Percentiles rank a stretch among this genome's conserved stretches.
These are phyloP conservation scores for Caenorhabditis macrosperma DNA, from an alignment of 2,888 invertebrate genomes.

Conservation along the genomic window DNA sequence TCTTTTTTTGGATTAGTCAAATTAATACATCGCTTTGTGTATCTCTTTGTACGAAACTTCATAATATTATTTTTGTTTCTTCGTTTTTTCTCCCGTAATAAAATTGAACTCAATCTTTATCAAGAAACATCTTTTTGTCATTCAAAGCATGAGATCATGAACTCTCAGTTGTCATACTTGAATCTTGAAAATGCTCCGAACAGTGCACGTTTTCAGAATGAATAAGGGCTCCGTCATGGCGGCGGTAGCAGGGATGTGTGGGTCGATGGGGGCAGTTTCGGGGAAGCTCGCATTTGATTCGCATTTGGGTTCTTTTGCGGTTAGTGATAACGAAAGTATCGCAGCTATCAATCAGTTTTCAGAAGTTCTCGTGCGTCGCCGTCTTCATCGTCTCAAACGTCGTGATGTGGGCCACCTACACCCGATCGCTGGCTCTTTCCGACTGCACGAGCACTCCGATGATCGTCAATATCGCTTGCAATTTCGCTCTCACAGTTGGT, in stretches of 20 bases:
- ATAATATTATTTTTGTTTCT: neutral
- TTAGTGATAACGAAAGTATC: neutral
- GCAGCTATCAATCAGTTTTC: no score
- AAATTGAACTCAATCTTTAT: neutral
- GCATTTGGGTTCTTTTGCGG: conserved; percentile 4
- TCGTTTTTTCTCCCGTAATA: neutral
- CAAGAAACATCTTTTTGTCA: neutral
- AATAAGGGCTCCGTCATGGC: conserved; percentile 21
- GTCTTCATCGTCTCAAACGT: conserved; percentile 50
- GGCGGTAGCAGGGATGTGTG: conserved; percentile 53
- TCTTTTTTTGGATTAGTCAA: conserved; percentile 4
- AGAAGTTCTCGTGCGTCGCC: conserved; percentile 26
- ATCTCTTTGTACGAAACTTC: neutral
- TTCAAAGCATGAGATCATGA: neutral
- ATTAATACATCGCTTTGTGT: neutral
- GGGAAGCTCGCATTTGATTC: conserved; percentile 54
- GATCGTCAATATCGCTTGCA: conserved; percentile 57
- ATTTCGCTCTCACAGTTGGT: conserved; percentile 55
- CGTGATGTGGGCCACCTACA: conserved; percentile 57
- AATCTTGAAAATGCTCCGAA: neutral
- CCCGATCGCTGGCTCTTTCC: conserved; percentile 36
- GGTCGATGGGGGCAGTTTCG: conserved; percentile 47
- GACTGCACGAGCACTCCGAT: conserved; percentile 43
- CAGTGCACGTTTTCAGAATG: no score
- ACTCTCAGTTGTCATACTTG: neutral